Conservation (phyloP, 2,797 vertebrate species). For the Halcyon badia region DNA sequence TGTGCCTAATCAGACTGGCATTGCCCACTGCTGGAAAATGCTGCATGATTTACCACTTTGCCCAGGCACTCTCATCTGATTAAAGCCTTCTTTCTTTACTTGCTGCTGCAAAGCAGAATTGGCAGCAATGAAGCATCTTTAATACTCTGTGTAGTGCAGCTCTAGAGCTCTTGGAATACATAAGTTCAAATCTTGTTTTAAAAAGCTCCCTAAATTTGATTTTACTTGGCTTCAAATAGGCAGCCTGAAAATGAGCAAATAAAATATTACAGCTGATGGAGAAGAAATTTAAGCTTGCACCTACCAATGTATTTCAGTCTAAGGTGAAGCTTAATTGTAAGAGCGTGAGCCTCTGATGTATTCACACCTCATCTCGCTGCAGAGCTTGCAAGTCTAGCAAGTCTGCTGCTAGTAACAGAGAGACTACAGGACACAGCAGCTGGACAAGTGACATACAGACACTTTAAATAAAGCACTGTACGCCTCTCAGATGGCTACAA, state of each 20-base stretch:
- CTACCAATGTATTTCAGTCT: neutral
- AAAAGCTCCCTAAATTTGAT: conserved; percentile 9
- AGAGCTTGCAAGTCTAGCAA: neutral
- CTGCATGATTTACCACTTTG: neutral
- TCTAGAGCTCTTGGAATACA: neutral
- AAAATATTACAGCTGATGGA: neutral
- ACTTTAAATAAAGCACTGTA: neutral
- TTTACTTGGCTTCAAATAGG: neutral
- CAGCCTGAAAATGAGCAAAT: neutral
- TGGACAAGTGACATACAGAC: neutral
- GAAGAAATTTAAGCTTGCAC: neutral
- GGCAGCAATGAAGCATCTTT: neutral
- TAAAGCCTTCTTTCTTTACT: neutral
- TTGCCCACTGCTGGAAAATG: neutral
- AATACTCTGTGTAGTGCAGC: neutral
- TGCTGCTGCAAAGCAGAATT: neutral
- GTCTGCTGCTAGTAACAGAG: neutral
- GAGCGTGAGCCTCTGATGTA: neutral
- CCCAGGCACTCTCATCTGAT: neutral
- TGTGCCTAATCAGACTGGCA: neutral
- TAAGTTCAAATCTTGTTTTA: neutral
- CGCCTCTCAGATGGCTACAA: neutral
- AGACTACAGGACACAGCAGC: neutral
- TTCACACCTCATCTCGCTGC: neutral
- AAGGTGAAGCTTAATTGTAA: neutral